These are phyloP conservation scores for Zaprionus lachaisei DNA, from an alignment of 1,140 invertebrate species.

Conservation along the genomic window DNA sequence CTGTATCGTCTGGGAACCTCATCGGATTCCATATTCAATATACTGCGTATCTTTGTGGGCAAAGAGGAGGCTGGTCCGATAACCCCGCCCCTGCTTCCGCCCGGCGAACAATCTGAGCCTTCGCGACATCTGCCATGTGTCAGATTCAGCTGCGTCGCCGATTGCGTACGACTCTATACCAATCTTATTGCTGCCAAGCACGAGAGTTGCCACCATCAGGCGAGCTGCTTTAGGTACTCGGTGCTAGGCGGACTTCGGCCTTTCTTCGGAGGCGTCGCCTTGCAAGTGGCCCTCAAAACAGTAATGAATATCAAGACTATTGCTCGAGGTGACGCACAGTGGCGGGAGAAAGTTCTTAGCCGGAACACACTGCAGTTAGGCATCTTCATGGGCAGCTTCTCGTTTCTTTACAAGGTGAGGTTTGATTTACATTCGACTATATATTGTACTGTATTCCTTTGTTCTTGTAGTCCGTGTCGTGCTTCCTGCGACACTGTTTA, in stretches of 20 bases:
- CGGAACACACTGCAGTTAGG: constrained; percentile 87
- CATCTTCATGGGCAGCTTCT: constrained; percentile 88
- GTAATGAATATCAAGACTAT: constrained; percentile 84
- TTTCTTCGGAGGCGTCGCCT: constrained; percentile 86
- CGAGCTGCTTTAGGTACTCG: constrained; percentile 87
- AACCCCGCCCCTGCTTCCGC: background rate
- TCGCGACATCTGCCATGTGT: constrained; percentile 51
- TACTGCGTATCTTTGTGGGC: constrained; percentile 88
- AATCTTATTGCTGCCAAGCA: constrained; percentile 84
- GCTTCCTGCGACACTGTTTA: constrained; percentile 86
- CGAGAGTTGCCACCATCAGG: constrained; percentile 86
- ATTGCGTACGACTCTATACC: constrained; percentile 68
- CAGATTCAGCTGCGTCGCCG: constrained; percentile 56
- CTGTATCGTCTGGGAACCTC: constrained; percentile 86
- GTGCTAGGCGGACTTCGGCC: constrained; percentile 86
- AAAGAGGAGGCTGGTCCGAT: constrained; percentile 86
- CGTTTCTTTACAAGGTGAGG: constrained; percentile 87
- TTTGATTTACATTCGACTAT: background rate
- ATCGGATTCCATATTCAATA: constrained; percentile 87
- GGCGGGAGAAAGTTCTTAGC: constrained; percentile 85
- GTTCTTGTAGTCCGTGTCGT: constrained; percentile 86
- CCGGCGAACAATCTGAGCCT: constrained; percentile 48
- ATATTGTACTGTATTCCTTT: background rate
- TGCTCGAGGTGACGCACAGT: constrained; percentile 85
- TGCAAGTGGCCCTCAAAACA: constrained; percentile 87